Percentiles rank a stretch among this genome's conserved stretches.
Evolutionary conservation across 1,140 invertebrate genomes (phyloP).

Genomic region (Papilio dardanus): DNA sequence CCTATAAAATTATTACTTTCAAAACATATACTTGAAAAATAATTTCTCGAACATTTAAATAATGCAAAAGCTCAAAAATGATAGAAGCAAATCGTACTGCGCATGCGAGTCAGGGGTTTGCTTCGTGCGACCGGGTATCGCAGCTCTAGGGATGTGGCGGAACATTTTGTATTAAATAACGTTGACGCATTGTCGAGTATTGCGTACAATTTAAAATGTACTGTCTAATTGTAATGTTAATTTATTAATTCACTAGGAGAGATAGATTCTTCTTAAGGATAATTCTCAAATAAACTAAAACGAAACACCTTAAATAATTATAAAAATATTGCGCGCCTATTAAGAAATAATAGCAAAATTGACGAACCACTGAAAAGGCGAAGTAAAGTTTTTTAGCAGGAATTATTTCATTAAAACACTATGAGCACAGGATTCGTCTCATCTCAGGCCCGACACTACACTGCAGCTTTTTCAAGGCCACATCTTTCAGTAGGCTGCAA

Average conservation of each 20-base stretch:
- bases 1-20: background rate
- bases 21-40: background rate
- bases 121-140: background rate
- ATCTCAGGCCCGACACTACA: constrained; percentile 51
- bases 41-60: background rate
- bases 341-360: background rate
- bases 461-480: constrained; percentile 78
- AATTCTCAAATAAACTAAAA: background rate
- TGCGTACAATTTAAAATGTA: background rate
- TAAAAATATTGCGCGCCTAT: background rate
- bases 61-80: background rate
- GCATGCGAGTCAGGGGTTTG: constrained; percentile 20
- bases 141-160: constrained; percentile 36
- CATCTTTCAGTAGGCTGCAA: constrained; percentile 72
- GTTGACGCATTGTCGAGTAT: background rate
- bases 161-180: constrained; percentile 18
- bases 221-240: background rate
- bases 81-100: constrained; percentile 5
- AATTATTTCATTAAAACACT: background rate
- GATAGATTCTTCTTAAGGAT: background rate
- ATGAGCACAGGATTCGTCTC: constrained; percentile 39
- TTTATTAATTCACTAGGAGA: background rate
- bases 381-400: background rate
- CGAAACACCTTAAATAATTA: background rate
- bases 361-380: background rate